Percentiles rank a stretch among this genome's conserved stretches.
Evolutionary conservation across 2,113 vertebrate species (phyloP).

Genomic region (Leucopsar rothschildi): DNA sequence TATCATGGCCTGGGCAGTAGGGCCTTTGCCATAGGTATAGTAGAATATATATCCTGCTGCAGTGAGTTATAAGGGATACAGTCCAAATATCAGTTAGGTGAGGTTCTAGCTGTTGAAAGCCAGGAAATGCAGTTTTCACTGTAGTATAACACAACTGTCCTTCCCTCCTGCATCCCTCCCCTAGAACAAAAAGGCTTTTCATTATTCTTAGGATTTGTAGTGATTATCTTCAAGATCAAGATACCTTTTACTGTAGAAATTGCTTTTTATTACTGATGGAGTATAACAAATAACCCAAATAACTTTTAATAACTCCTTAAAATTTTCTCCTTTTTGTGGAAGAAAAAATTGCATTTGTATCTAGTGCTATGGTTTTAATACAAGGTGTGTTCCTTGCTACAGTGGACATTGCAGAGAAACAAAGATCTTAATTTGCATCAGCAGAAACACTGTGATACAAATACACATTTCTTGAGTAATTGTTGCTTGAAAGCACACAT

Average conservation of each 20-base stretch:
- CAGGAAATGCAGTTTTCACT: not conserved
- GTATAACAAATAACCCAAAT: not conserved
- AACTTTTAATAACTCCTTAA: not conserved
- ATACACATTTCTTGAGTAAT: not conserved
- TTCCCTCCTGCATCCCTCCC: not conserved
- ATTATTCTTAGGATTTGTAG: not conserved
- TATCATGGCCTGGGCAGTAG: not conserved
- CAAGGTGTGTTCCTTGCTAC: not conserved
- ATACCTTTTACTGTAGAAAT: not conserved
- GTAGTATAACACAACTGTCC: not conserved
- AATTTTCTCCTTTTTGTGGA: not conserved
- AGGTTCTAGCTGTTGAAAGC: not conserved
- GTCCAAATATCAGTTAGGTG: not conserved
- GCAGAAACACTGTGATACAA: not conserved
- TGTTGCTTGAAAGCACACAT: not conserved
- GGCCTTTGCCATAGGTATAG: not conserved
- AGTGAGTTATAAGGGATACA: not conserved
- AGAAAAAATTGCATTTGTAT: not conserved
- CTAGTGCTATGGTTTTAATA: not conserved
- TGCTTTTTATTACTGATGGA: not conserved
- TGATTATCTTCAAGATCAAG: not conserved
- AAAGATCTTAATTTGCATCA: not conserved
- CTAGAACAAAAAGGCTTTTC: not conserved
- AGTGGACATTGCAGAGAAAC: not conserved
- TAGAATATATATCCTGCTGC: not conserved